Evolutionary conservation across 2,113 vertebrate genomes (phyloP).

Genomic region (Seriola aureovittata): DNA sequence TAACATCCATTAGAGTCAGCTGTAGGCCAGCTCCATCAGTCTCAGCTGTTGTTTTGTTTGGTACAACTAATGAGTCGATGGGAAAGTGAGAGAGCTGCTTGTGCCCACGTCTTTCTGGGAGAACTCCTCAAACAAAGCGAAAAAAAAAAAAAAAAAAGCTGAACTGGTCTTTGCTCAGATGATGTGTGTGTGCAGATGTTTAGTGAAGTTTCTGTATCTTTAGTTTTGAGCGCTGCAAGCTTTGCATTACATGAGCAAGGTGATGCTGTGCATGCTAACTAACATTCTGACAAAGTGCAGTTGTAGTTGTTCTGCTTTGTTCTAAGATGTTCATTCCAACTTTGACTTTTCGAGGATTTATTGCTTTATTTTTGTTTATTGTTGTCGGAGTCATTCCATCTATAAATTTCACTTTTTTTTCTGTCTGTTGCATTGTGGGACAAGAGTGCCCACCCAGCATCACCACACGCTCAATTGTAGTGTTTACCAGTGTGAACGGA

Average conservation of each 20-base stretch:
- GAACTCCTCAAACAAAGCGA: neutral
- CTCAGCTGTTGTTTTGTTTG: conserved; percentile 68
- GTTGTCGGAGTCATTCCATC: neutral
- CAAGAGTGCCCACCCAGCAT: neutral
- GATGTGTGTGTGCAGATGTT: neutral
- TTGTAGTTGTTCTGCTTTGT: neutral
- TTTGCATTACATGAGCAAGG: too few relatives aligned
- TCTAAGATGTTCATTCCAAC: neutral
- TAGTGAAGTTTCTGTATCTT: neutral
- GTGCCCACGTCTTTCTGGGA: neutral
- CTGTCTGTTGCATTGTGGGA: neutral
- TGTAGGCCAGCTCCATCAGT: conserved; percentile 20
- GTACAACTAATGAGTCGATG: conserved; percentile 11
- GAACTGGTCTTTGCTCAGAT: neutral
- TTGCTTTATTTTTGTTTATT: neutral
- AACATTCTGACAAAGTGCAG: neutral
- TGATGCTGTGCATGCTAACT: neutral
- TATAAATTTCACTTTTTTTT: neutral
- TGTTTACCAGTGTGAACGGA: neutral
- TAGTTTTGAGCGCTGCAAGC: neutral
- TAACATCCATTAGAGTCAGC: conserved; percentile 48
- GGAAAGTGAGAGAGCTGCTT: conserved; percentile 31
- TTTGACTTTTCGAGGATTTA: neutral
- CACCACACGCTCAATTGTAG: neutral
- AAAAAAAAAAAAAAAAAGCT: neutral